These are phyloP conservation scores for Lobophora halterata DNA, from an alignment of 2,888 invertebrate species.

Conservation along the genomic window DNA sequence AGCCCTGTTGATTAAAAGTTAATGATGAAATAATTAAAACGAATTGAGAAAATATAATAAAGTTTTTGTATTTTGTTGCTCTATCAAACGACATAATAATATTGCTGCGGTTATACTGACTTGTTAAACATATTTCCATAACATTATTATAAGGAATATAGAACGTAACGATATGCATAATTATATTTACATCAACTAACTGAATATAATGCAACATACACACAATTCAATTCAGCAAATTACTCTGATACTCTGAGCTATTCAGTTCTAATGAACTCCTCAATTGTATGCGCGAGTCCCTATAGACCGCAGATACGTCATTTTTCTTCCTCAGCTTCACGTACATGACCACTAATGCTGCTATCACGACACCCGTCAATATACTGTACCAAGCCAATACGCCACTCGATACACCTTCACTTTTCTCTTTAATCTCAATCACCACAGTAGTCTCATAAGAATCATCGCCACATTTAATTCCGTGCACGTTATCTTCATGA, in stretches of 20 bases:
- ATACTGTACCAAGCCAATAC: constrained; percentile 26
- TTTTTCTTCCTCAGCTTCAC: constrained; percentile 16
- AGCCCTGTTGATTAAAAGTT: too few relatives aligned
- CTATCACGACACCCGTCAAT: constrained; percentile 18
- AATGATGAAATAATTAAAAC: constrained; percentile 13
- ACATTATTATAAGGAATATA: too few relatives aligned
- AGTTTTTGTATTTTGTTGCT: too few relatives aligned
- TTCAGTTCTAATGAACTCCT: constrained; percentile 46
- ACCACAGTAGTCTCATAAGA: constrained; percentile 21
- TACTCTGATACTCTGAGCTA: constrained; percentile 40
- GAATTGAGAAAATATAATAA: too few relatives aligned
- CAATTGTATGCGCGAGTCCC: constrained; percentile 41
- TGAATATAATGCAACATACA: constrained; percentile 31
- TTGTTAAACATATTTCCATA: too few relatives aligned
- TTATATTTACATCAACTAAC: constrained; percentile 12
- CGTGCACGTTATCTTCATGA: constrained; percentile 70
- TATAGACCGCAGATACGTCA: constrained; percentile 24
- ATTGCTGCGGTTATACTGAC: too few relatives aligned
- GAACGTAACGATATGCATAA: constrained; percentile 5
- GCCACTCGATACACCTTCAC: constrained; percentile 21
- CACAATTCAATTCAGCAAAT: constrained; percentile 13
- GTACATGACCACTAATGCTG: constrained; percentile 10
- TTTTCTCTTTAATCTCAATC: constrained; percentile 3
- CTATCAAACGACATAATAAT: too few relatives aligned
- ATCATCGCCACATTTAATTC: constrained; percentile 61